Evolutionary conservation across 2,113 vertebrate species (phyloP).

Genomic region (Cephalopterus ornatus): DNA sequence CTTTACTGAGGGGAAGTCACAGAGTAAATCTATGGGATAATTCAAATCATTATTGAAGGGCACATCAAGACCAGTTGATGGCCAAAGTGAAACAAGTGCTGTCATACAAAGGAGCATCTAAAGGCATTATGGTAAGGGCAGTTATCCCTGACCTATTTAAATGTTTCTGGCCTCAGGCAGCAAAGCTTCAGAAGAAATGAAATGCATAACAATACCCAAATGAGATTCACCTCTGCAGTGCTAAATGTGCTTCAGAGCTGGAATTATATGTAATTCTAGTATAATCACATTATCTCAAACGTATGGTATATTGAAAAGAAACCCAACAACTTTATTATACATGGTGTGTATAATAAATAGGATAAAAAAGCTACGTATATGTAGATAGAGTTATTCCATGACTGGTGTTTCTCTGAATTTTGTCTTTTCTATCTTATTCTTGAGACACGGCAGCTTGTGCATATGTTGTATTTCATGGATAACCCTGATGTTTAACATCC

Average conservation of each 20-base stretch:
- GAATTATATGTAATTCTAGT: neutral
- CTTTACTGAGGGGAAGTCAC: neutral
- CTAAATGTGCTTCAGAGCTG: slow-evolving; percentile 37
- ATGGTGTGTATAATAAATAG: too few species aligned
- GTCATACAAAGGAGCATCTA: neutral
- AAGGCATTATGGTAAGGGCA: neutral
- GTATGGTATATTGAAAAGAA: neutral
- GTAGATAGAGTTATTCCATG: neutral
- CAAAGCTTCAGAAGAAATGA: slow-evolving; percentile 8
- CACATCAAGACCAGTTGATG: neutral
- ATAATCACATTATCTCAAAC: neutral
- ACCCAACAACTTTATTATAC: neutral
- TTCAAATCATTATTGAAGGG: neutral
- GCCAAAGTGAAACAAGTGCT: slow-evolving; percentile 4
- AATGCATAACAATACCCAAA: slow-evolving; percentile 41
- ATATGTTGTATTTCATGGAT: neutral
- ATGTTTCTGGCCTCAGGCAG: slow-evolving; percentile 37
- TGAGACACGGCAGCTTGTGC: neutral
- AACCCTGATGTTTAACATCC: neutral
- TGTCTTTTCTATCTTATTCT: neutral
- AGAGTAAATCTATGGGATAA: neutral
- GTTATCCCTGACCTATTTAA: slow-evolving; percentile 59
- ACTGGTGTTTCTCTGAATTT: neutral
- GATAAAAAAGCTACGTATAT: neutral
- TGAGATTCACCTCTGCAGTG: slow-evolving; percentile 49